Base-by-base conservation (phyloP, 2,797 vertebrate genomes). In the Lepus townsendii region DNA sequence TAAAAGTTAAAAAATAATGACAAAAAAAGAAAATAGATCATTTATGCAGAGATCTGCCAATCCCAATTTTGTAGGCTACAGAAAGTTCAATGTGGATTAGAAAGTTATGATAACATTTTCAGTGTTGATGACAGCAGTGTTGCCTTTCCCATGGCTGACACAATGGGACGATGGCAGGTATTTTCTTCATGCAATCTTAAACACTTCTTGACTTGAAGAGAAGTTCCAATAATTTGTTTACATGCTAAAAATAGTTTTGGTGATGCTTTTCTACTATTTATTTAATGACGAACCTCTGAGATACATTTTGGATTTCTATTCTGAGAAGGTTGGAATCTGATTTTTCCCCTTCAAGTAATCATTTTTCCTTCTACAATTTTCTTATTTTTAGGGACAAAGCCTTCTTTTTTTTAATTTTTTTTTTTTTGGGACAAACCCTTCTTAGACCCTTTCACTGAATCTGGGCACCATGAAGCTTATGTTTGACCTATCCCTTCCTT, bases 111-210 rank as follows among this genome's bases (percentile, higher is more conserved):
- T 32, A 72, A n/a, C 6, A 66, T 63, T 57, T 69, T 30, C 30
- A 54, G 8, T 88, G 38, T 69, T 86, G 68, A 54, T 62, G 27
- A 91, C 8, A 35, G 1, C 38, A 63, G 1, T 12, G 42, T 73
- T 82, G 75, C 10, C 63, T 93, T 90, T 92, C 16, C 4, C 32
- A 73, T 63, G 14, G 69, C 82, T 14, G 66, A 73, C 27, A 71
- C 72, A 93, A 90, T 27, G 20, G 38, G 75, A 13, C 38, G 35
- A 27, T 38, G 79, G 62, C 17, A 92, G 68, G 38, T 24, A 77
- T 83, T 66, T 91, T 52, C 24, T 93, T 90, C 19, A n/a, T 66
- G 27, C 4, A 83, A 62, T 76, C 91, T 91, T 71, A 93, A 96
- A 83, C 65, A 42, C 26, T 22, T 35, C 26, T 57, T 80, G 13